Evolutionary conservation across 2,888 invertebrate genomes (phyloP).

Genomic region (Agrotis exclamationis): DNA sequence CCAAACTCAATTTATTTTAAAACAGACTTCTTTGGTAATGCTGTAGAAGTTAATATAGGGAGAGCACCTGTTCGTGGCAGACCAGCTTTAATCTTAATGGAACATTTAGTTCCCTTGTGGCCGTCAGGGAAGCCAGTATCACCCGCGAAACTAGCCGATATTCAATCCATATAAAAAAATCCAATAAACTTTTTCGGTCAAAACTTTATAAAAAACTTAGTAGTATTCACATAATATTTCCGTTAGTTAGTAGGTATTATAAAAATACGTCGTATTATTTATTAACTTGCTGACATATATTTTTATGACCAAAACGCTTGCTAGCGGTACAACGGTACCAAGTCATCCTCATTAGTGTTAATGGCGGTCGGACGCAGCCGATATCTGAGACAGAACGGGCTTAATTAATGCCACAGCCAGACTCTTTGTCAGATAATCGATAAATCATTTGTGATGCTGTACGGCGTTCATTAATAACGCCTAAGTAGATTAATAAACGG

Average conservation of each 20-base stretch:
- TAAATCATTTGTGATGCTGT: constrained; percentile 70
- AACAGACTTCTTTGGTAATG: too few relatives aligned
- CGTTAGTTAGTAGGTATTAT: constrained; percentile 4
- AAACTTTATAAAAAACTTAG: not conserved
- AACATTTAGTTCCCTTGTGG: too few relatives aligned
- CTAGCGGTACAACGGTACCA: constrained; percentile 63
- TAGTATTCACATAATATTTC: not conserved
- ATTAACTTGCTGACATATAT: constrained; percentile 59
- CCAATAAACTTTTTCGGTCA: too few relatives aligned
- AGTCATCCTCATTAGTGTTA: constrained; percentile 83
- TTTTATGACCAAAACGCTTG: constrained; percentile 64
- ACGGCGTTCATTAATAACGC: constrained; percentile 58
- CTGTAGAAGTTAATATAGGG: too few relatives aligned
- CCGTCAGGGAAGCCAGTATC: too few relatives aligned
- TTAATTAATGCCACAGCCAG: constrained; percentile 81
- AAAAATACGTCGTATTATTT: constrained; percentile 43
- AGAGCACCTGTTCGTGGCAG: too few relatives aligned
- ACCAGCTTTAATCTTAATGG: too few relatives aligned
- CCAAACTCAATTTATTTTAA: too few relatives aligned
- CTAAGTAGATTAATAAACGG: constrained; percentile 61
- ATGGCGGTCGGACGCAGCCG: constrained; percentile 77
- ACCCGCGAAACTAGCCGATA: too few relatives aligned
- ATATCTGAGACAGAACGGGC: constrained; percentile 82
- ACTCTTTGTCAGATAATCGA: constrained; percentile 79
- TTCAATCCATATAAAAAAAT: too few relatives aligned